Evolutionary conservation across 2,888 invertebrate species (phyloP).

Genomic region (Chalcosyrphus nemorum): DNA sequence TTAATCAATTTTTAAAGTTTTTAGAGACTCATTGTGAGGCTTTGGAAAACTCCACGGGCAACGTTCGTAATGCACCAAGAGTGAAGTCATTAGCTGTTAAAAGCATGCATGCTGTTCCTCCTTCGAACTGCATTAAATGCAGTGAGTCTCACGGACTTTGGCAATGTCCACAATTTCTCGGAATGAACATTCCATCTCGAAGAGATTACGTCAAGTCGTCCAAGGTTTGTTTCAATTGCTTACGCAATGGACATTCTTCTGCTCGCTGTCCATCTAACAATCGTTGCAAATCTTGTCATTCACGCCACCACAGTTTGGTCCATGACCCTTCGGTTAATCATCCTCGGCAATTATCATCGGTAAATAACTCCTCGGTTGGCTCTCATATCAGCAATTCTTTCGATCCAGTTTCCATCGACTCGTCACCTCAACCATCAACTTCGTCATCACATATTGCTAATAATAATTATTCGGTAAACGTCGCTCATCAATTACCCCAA

Average conservation of each 20-base stretch:
- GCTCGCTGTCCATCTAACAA: not conserved
- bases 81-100: constrained; percentile 1
- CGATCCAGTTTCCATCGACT: no score
- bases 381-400: no score
- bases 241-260: not conserved
- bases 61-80: not conserved
- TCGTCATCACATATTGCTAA: not conserved
- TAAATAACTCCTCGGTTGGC: no score
- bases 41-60: constrained; percentile 24
- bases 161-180: constrained; percentile 22
- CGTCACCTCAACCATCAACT: not conserved
- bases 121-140: constrained; percentile 3
- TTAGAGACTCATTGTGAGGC: constrained; percentile 49
- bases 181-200: not conserved
- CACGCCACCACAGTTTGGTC: constrained; percentile 28
- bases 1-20: no score
- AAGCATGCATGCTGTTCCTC: constrained; percentile 14
- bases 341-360: no score
- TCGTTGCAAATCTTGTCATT: not conserved
- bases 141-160: not conserved
- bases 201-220: constrained; percentile 6
- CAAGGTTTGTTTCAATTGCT: constrained; percentile 13
- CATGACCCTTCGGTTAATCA: not conserved
- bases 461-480: not conserved
- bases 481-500: not conserved